Percentiles rank a stretch among this genome's conserved stretches.
phyloP scores from a whole-genome alignment of 2,888 invertebrate genomes.

The Cosmia trapezina region DNA sequence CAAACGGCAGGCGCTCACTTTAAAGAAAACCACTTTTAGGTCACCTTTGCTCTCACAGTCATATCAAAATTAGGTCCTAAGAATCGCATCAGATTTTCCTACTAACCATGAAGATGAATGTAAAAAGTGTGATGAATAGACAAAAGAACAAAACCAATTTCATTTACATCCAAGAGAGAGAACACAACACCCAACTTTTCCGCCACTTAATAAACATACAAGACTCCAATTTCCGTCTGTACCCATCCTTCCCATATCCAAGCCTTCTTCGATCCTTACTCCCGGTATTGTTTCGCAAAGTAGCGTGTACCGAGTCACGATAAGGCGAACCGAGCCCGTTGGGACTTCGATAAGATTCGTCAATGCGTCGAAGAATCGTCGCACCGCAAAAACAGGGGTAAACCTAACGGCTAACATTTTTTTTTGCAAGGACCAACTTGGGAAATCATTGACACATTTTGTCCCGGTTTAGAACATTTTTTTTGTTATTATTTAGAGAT shows the following conservation, averaged over 20 bases:
- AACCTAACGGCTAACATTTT: conserved; percentile 66
- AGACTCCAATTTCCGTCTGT: conserved; percentile 14
- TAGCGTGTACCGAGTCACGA: conserved; percentile 72
- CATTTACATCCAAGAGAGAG: conserved; percentile 17
- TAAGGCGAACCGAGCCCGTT: conserved; percentile 72
- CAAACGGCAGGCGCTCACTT: background rate
- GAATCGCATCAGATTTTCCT: background rate
- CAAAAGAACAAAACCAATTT: conserved; percentile 16
- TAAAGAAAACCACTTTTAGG: background rate
- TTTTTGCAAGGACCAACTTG: conserved; percentile 51
- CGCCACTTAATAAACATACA: conserved; percentile 35
- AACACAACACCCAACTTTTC: conserved; percentile 5
- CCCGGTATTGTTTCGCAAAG: conserved; percentile 77
- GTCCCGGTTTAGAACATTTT: conserved; percentile 42
- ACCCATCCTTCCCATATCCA: conserved; percentile 52
- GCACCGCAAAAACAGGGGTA: conserved; percentile 69
- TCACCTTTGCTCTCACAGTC: no score
- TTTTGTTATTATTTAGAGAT: conserved; percentile 13
- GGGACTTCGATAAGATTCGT: conserved; percentile 77
- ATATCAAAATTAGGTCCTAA: background rate
- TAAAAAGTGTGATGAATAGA: background rate
- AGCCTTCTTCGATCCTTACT: conserved; percentile 64
- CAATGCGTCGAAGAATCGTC: conserved; percentile 75
- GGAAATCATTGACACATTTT: conserved; percentile 64
- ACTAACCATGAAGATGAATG: background rate